Evolutionary conservation across 2,888 invertebrate genomes (phyloP).

Genomic region (Agonopterix alstromeriana): DNA sequence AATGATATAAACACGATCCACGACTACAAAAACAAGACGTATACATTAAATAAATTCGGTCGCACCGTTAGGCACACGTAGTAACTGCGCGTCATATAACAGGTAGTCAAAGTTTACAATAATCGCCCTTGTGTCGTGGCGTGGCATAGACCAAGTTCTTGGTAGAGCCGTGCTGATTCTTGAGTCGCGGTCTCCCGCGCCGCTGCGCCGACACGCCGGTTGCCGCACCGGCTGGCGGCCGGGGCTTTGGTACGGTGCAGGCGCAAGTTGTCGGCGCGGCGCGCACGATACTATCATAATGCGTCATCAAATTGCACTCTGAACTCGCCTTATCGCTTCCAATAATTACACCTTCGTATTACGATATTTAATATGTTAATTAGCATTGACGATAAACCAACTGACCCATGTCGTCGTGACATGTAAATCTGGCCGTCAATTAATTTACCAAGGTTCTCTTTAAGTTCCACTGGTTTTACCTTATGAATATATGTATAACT

Average conservation of each 20-base stretch:
- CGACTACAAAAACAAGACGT: conserved; percentile 17
- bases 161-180: neutral
- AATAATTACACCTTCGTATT: conserved; percentile 9
- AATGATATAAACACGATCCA: conserved; percentile 10
- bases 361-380: neutral
- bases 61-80: conserved; percentile 35
- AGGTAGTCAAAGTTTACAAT: conserved; percentile 34
- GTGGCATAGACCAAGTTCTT: conserved; percentile 2
- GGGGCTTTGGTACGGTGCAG: neutral
- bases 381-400: conserved; percentile 23
- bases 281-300: neutral
- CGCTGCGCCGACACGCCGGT: neutral
- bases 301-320: conserved; percentile 5
- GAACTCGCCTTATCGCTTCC: conserved; percentile 24
- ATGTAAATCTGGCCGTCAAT: conserved; percentile 30
- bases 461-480: too few species aligned
- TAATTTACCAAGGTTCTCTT: conserved; percentile 24
- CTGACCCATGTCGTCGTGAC: conserved; percentile 23
- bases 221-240: neutral
- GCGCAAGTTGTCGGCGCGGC: neutral
- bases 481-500: too few species aligned
- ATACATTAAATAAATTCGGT: conserved; percentile 37
- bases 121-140: conserved; percentile 23
- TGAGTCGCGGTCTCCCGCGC: conserved; percentile 11
- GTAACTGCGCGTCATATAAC: conserved; percentile 28